Evolutionary conservation across 2,113 vertebrate genomes (phyloP), one percentile per base, ranked within the genome.

Genomic region (Reinhardtius hippoglossoides): DNA sequence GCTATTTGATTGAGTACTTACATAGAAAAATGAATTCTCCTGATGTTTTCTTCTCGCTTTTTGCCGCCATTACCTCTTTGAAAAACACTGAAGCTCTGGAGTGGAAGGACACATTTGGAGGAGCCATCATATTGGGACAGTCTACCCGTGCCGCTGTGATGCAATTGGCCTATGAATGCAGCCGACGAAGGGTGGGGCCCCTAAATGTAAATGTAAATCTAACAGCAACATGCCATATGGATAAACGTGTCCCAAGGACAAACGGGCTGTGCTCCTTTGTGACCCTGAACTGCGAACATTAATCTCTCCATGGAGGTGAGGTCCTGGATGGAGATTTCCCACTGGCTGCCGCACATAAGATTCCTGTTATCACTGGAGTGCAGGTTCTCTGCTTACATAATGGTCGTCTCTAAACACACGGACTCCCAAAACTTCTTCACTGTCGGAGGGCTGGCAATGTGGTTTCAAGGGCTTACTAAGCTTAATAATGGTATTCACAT

Each of bases 351-450:
- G 10, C 66, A 78, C 57, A 85, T 87, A 89, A 92, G 88, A 87
- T 70, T 77, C 69, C 76, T 73, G 91, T 93, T 93, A 93, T 93
- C 91, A 58, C 79, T 52, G n/a, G 68, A 83, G 80, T 88, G 81
- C 91, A 93, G 90, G 86, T 93, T 88, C 81, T 75, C 67, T 50
- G 72, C 79, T 93, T 90, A 79, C 77, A 74, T 80, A 91, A 92
- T 27, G 27, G n/a, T 67, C 40, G 72, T 76, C 60, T 68, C 80
- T 57, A 82, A 89, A 85, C 83, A 82, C 82, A 65, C 82, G 62
- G 23, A 26, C 61, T 69, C 68, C 48, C 59, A 31, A 80, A 78
- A 87, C 84, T 80, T 78, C 70, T 31, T 62, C 58, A 77, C 60
- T 71, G 62, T 84, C 69, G 31, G 78, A 78, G 68, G 76, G 71